Conservation (phyloP, 1,140 invertebrate genomes). For the Limonius californicus region DNA sequence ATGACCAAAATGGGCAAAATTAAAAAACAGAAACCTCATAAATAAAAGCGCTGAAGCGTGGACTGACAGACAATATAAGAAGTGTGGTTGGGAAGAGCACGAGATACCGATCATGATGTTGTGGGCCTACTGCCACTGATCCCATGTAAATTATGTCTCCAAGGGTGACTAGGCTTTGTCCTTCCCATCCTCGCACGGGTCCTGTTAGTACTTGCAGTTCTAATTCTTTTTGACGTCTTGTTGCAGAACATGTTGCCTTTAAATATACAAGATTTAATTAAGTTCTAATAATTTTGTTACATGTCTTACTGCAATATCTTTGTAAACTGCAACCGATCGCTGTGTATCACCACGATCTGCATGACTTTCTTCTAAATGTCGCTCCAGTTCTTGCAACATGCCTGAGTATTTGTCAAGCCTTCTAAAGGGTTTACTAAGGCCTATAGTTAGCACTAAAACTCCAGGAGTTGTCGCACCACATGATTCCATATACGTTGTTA, state of each 20-base stretch:
- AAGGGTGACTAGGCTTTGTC: constrained; percentile 72
- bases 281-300: constrained; percentile 1
- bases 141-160: constrained; percentile 83
- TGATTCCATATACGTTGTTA: constrained; percentile 83
- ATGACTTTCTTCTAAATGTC: constrained; percentile 93
- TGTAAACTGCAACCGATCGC: constrained; percentile 87
- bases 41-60: constrained; percentile 89
- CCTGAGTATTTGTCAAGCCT: constrained; percentile 92
- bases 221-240: constrained; percentile 91
- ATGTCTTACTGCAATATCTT: constrained; percentile 90
- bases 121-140: constrained; percentile 75
- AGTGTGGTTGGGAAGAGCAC: constrained; percentile 86
- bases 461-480: constrained; percentile 79
- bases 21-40: constrained; percentile 95
- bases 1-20: too few species aligned
- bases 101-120: constrained; percentile 84
- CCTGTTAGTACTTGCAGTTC: constrained; percentile 92
- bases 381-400: constrained; percentile 90
- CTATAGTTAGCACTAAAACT: constrained; percentile 84
- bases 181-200: constrained; percentile 91
- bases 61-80: constrained; percentile 86
- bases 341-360: constrained; percentile 95
- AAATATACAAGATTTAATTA: constrained; percentile 21
- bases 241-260: constrained; percentile 79
- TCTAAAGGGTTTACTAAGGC: constrained; percentile 91